These are phyloP conservation scores for Nymphalis c-album DNA, from an alignment of 2,888 invertebrate species.

Conservation along the genomic window DNA sequence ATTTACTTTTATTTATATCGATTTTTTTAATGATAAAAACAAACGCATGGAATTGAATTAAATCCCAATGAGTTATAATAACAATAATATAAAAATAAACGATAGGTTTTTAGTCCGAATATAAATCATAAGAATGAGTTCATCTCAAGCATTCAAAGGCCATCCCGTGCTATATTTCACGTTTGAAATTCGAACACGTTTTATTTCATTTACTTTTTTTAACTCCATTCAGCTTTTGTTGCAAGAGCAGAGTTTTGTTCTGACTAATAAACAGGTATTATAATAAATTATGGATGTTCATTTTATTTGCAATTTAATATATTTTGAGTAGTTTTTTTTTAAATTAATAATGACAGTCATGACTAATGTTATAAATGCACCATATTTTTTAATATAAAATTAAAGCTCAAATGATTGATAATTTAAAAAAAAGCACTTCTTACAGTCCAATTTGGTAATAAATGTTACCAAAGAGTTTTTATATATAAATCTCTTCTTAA, in stretches of 20 bases:
- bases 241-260: slow-evolving; percentile 8
- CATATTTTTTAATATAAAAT: too few species aligned
- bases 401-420: too few species aligned
- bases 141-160: slow-evolving; percentile 13
- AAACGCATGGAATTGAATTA: background rate
- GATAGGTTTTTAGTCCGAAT: slow-evolving; percentile 22
- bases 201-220: slow-evolving; percentile 18
- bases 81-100: slow-evolving; percentile 18
- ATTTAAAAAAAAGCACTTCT: too few species aligned
- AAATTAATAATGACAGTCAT: too few species aligned
- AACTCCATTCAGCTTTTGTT: background rate
- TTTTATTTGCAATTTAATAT: too few species aligned
- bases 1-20: too few species aligned
- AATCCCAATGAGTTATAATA: slow-evolving; percentile 9
- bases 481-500: too few species aligned
- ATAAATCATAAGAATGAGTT: slow-evolving; percentile 27
- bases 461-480: too few species aligned
- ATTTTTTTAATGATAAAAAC: background rate
- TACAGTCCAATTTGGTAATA: too few species aligned
- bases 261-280: slow-evolving; percentile 2
- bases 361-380: too few species aligned
- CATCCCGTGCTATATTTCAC: slow-evolving; percentile 16
- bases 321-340: too few species aligned
- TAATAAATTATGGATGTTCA: too few species aligned
- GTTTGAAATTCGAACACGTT: slow-evolving; percentile 26